phyloP scores from a whole-genome alignment of 2,797 vertebrate genomes.

The Echiichthys vipera region DNA sequence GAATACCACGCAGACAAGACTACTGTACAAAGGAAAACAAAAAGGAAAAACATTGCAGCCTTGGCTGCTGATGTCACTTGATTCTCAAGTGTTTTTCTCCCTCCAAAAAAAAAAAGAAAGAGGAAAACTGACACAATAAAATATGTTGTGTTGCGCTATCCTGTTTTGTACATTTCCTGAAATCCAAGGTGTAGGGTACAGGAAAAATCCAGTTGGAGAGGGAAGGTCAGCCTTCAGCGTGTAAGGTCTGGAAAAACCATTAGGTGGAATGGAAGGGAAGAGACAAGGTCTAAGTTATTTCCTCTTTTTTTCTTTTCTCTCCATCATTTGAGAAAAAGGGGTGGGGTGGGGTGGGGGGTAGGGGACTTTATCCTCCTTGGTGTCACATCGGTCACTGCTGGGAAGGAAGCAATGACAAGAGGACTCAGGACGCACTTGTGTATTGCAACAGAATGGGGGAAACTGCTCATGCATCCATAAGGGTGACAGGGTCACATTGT shows the following conservation, averaged over 20 bases:
- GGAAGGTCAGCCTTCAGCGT: slow-evolving; percentile 65
- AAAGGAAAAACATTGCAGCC: slow-evolving; percentile 51
- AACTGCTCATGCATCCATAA: slow-evolving; percentile 33
- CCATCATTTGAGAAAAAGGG: slow-evolving; percentile 56
- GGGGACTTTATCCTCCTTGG: slow-evolving; percentile 46
- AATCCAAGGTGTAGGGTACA: slow-evolving; percentile 76
- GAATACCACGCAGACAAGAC: slow-evolving; percentile 8
- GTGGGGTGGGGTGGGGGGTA: neutral
- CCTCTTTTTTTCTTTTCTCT: slow-evolving; percentile 63
- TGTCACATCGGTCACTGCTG: slow-evolving; percentile 31
- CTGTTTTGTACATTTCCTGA: slow-evolving; percentile 84
- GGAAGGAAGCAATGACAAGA: slow-evolving; percentile 55
- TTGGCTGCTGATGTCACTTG: slow-evolving; percentile 63
- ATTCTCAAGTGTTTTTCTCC: slow-evolving; percentile 53
- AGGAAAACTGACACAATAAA: slow-evolving; percentile 66
- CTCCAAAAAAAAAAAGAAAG: slow-evolving; percentile 7
- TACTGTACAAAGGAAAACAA: slow-evolving; percentile 10
- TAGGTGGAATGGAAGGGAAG: slow-evolving; percentile 74
- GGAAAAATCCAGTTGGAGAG: slow-evolving; percentile 70
- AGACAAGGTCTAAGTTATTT: slow-evolving; percentile 75
- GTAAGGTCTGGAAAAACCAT: slow-evolving; percentile 80
- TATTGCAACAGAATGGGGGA: slow-evolving; percentile 18
- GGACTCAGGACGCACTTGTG: slow-evolving; percentile 42
- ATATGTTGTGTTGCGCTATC: slow-evolving; percentile 72
- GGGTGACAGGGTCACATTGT: neutral